Evolutionary conservation across 2,888 invertebrate species (phyloP), one percentile per base, ranked within the genome.

Genomic region (Aleiodes testaceus): DNA sequence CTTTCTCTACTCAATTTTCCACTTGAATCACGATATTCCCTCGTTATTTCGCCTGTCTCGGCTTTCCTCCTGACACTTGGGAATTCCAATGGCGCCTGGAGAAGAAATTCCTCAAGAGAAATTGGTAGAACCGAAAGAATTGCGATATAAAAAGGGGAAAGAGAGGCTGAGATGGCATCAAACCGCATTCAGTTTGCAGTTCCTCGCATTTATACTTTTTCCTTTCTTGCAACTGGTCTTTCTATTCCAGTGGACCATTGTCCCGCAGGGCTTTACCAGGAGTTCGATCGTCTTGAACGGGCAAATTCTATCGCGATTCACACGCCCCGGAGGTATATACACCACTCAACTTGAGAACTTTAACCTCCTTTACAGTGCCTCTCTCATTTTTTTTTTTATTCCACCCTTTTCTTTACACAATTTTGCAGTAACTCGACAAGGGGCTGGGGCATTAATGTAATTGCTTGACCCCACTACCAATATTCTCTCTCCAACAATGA

Each of bases 291-390:
- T 59, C 66, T 52, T 49, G 55, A 55, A 26, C 71, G 30, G 36
- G 18, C 53, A 68, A 72, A 72, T 72, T 72, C 67, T 68, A 72
- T 72, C 63, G 67, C 52, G 50, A 67, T 67, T 72, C 52, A 12
- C 63, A 64, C 63, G 47, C 63, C 47, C 67, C 30, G 26, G 22
- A 50, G 63, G 50, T 66, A 71, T 63, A 67, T 67, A 72, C 64
- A 67, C 67, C 47, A 30, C 47, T 68, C 52, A 36, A 67, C 72
- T 55, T 53, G 26, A 20, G 16, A 67, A 72, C 67, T 72, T 67
- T 68, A 72, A 67, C 63, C 67, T 72, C 47, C 47, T 63, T 67
- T 63, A 36, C 50, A 36, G 14, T 22, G 18, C 9, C 52, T 44
- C 44, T 45, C 53, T 12, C 18, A 50, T 26, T 36, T n/a, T 18